Evolutionary conservation across 1,140 invertebrate species (phyloP).

Genomic region (Mya arenaria): DNA sequence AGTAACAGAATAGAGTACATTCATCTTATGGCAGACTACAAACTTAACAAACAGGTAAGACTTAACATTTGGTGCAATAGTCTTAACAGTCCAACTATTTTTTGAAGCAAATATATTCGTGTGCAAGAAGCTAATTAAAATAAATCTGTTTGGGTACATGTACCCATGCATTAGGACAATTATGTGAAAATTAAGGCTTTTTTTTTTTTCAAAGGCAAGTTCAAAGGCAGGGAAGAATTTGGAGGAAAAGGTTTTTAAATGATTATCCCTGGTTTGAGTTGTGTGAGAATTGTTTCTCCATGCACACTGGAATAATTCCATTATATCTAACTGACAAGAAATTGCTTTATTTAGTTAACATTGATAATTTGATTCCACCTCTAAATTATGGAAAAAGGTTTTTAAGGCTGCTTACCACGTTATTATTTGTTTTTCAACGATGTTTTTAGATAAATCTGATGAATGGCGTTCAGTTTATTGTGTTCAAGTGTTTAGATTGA

Average conservation of each 20-base stretch:
- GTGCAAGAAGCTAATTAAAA: background rate
- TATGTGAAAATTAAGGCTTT: background rate
- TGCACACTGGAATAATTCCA: no score
- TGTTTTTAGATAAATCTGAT: background rate
- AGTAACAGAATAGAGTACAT: conserved; percentile 98
- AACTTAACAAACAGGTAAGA: conserved; percentile 92
- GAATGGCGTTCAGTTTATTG: background rate
- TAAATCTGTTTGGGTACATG: background rate
- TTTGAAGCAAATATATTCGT: background rate
- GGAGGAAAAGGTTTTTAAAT: background rate
- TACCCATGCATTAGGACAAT: background rate
- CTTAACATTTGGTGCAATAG: no score
- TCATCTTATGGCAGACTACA: conserved; percentile 97
- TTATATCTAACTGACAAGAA: no score
- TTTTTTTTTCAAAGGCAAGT: background rate
- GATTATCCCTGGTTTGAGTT: no score
- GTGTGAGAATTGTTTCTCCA: no score
- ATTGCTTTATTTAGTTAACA: no score
- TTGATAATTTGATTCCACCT: background rate
- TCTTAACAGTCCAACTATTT: no score
- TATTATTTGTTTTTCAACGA: background rate
- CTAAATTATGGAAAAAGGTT: background rate
- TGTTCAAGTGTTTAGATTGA: background rate
- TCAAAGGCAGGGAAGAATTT: background rate
- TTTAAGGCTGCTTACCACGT: background rate